Evolutionary conservation across 2,797 vertebrate genomes (phyloP).

Genomic region (Microhierax caerulescens): DNA sequence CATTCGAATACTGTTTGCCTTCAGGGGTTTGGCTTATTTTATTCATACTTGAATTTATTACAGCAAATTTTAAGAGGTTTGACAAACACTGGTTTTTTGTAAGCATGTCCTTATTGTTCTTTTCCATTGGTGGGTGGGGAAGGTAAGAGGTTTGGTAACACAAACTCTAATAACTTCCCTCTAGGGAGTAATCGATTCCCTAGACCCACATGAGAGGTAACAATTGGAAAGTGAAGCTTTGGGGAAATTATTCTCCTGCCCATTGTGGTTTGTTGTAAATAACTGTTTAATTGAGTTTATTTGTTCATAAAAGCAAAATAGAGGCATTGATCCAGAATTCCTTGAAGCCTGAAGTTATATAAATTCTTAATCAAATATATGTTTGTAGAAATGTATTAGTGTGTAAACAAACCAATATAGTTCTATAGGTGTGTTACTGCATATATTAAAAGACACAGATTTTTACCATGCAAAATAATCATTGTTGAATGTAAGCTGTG

Average conservation of each 20-base stretch:
- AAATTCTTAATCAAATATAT: conserved; percentile 52
- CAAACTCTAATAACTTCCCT: neutral
- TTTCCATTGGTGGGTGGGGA: neutral
- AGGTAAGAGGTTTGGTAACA: neutral
- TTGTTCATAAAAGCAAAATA: conserved; percentile 31
- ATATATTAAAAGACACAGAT: neutral
- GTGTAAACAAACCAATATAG: neutral
- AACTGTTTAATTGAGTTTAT: conserved; percentile 39
- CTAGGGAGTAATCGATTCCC: neutral
- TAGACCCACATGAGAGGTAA: neutral
- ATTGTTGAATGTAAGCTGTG: neutral
- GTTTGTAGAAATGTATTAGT: neutral
- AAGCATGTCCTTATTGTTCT: neutral
- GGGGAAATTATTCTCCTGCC: conserved; percentile 4
- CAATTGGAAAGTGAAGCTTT: neutral
- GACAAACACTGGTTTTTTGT: neutral
- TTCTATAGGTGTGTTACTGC: neutral
- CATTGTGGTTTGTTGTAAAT: neutral
- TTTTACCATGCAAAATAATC: neutral
- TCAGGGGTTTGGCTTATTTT: neutral
- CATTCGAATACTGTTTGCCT: neutral
- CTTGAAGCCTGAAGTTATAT: conserved; percentile 22
- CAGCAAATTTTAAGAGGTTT: neutral
- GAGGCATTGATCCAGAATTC: conserved; percentile 43
- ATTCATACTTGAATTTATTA: neutral